Conservation (phyloP, 2,888 invertebrate species). For the Pantelozetes paolii region DNA sequence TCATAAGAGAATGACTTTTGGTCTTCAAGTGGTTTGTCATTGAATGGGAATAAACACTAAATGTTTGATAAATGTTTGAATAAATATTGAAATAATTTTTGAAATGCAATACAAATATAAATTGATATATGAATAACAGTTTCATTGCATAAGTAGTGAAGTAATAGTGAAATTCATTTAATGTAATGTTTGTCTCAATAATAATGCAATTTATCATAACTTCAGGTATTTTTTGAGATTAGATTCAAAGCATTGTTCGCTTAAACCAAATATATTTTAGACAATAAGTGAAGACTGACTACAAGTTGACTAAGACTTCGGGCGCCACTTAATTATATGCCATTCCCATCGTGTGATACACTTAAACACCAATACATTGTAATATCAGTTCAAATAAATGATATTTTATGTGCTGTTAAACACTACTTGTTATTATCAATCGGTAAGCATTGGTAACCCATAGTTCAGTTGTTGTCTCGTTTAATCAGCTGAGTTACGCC, state of each 20-base stretch:
- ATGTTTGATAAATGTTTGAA: no score
- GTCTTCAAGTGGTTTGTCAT: no score
- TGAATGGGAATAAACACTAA: no score
- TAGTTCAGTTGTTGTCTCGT: constrained; percentile 30
- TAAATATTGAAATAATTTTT: no score
- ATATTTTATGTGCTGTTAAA: not conserved
- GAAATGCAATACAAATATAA: no score
- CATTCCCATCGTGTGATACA: constrained; percentile 17
- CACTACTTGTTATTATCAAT: constrained; percentile 4
- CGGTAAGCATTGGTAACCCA: not conserved
- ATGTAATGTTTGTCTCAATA: no score
- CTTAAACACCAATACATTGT: not conserved
- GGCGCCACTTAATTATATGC: constrained; percentile 35
- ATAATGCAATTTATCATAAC: no score
- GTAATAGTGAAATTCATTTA: no score
- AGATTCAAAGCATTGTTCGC: not conserved
- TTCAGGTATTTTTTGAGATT: not conserved
- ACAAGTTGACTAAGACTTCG: not conserved
- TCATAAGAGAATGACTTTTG: no score
- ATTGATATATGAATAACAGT: no score
- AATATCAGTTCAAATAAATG: constrained; percentile 26
- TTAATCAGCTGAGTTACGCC: constrained; percentile 37
- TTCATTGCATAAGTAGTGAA: no score
- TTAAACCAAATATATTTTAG: not conserved
- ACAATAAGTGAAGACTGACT: not conserved